Base-by-base conservation (phyloP, 2,888 invertebrate genomes). In the Gandaritis pyraliata region DNA sequence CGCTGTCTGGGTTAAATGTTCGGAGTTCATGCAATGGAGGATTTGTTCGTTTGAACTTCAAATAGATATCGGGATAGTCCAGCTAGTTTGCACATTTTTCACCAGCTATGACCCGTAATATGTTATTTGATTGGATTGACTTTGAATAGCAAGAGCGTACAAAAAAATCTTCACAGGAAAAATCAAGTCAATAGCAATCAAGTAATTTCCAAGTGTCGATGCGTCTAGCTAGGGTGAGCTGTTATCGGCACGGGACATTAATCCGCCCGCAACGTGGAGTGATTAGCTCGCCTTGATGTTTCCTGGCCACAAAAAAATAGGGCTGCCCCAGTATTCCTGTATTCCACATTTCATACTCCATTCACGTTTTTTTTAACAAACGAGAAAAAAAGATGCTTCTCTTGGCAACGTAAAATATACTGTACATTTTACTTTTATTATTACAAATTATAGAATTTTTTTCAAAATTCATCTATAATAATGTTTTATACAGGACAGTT, bases 201-300 rank as follows among this genome's bases (percentile, higher is more conserved):
- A 45, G 49, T 36, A 15, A 53, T 48, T 23, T 51, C 33, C 11
- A 55, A 39, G 55, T 55, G 51, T 56, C 47, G 47, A 46, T 41
- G 51, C 51, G 46, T 36, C 45, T 30, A 50, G 49, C 41, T 41
- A 41, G 41, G 52, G 52, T 41, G 38, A 58, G 45, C 54, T 51
- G 61, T 80, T 49, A 45, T 38, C 53, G 54, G 54, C 30, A 29
- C 18, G 45, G 54, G 50, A 55, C 50, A 23, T 54, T 82, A 86
- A 85, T 83, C 81, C 70, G 60, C 74, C 75, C 74, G 72, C 74
- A 77, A 80, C 68, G 70, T 61, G 69, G 75, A 70, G 81, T 81
- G 80, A 86, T 86, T 86, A 83, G 79, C 75, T 78, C 74, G 74
- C 80, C 73, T 55, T 45, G 39, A 54, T 39, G 48, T 61, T 50